Evolutionary conservation across 2,113 vertebrate genomes (phyloP).

Genomic region (Eleginops maclovinus): DNA sequence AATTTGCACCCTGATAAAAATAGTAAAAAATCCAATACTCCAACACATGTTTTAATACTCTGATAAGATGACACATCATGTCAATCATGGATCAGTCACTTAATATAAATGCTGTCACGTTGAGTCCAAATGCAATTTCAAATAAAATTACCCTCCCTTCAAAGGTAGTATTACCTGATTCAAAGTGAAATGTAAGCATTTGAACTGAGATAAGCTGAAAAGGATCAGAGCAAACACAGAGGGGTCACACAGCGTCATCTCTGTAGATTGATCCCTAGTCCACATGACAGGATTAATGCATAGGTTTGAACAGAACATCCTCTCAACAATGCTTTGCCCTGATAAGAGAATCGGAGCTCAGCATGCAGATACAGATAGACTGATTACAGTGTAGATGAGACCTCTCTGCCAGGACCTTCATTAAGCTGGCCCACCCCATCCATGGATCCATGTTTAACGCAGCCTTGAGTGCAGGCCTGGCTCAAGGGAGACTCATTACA

Average conservation of each 20-base stretch:
- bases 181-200: constrained; percentile 8
- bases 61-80: too few relatives aligned
- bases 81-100: too few relatives aligned
- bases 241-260: constrained; percentile 32
- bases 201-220: constrained; percentile 24
- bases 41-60: too few relatives aligned
- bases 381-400: constrained; percentile 64
- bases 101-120: too few relatives aligned
- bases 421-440: constrained; percentile 41
- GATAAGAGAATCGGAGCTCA: constrained; percentile 72
- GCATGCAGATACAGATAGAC: constrained; percentile 62
- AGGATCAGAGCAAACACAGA: constrained; percentile 34
- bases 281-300: constrained; percentile 59
- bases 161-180: too few relatives aligned
- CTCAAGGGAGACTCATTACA: constrained; percentile 61
- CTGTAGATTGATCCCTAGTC: constrained; percentile 49
- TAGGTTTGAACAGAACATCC: constrained; percentile 47
- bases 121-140: too few relatives aligned
- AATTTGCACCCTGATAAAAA: too few relatives aligned
- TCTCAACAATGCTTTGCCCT: constrained; percentile 48
- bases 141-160: too few relatives aligned
- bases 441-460: constrained; percentile 30
- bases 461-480: constrained; percentile 23
- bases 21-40: too few relatives aligned
- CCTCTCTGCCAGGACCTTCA: constrained; percentile 58